phyloP scores from a whole-genome alignment of 2,113 vertebrate species.

The Todiramphus chloris region DNA sequence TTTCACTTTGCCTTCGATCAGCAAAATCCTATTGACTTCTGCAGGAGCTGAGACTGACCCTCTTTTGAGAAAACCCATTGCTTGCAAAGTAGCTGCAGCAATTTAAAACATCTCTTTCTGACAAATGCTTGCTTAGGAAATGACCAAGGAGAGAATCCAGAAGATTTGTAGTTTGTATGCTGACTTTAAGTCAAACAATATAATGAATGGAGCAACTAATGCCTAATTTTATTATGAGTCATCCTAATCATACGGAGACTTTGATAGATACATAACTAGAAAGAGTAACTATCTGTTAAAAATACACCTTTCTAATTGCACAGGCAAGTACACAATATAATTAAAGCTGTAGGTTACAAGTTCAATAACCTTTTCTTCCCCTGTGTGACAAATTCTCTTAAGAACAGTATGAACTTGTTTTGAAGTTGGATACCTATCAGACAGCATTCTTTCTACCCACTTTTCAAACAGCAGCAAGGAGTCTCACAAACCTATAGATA shows the following conservation, averaged over 20 bases:
- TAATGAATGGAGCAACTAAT: conserved; percentile 62
- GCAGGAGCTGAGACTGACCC: not conserved
- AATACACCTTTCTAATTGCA: conserved; percentile 62
- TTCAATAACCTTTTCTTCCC: conserved; percentile 17
- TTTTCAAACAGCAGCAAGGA: conserved; percentile 8
- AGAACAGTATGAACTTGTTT: not conserved
- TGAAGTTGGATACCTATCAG: not conserved
- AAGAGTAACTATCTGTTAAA: conserved; percentile 68
- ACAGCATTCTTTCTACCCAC: not conserved
- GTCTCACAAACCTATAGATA: not conserved
- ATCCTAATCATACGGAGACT: conserved; percentile 69
- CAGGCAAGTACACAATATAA: conserved; percentile 13
- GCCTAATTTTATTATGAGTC: conserved; percentile 71
- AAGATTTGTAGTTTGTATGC: conserved; percentile 35
- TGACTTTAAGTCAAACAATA: conserved; percentile 22
- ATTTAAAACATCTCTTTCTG: not conserved
- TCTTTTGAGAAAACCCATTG: not conserved
- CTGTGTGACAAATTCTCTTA: conserved; percentile 10
- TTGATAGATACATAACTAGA: conserved; percentile 61
- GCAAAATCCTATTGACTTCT: not conserved
- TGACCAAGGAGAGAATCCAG: not conserved
- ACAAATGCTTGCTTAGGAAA: not conserved
- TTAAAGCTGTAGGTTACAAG: conserved; percentile 46
- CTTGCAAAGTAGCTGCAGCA: not conserved
- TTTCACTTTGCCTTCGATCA: not conserved